Base-by-base conservation (phyloP, 2,888 invertebrate genomes). In the Globia sparganii region DNA sequence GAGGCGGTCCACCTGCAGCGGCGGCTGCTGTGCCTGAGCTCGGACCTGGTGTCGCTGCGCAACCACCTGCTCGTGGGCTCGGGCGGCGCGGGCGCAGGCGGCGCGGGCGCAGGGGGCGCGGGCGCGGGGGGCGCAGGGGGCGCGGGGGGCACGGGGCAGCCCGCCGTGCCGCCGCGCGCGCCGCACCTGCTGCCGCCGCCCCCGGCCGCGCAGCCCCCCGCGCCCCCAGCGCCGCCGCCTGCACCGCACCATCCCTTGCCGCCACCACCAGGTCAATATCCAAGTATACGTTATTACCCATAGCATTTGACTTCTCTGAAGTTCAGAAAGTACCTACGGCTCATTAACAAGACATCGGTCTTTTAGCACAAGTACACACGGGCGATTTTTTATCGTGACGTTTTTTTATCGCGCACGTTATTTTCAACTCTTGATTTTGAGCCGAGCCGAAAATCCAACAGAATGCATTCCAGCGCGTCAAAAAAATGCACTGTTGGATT, bases 1-100 rank as follows among this genome's bases (percentile, higher is more conserved):
- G 99, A 99, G 97, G 99, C 99, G 89, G 99, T 99, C 91, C 99
- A 99, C 94, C 97, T 99, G 92, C 99, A 99, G 97, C 99, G 99
- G 95, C 98, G 99, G 89, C 97, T 99, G 92, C 98, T 98, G 93
- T 99, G 98, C 95, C 97, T 99, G 88, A 98, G 98, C 97, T 98
- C 99, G 88, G 99, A 99, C 97, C 97, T 99, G 97, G 98, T 99
- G 93, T 99, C 99, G 89, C 97, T 99, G 93, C 97, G 99, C 90
- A 99, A 99, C 97, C 98, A 98, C 88, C 97, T 99, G 92, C 98
- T 99, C 97, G 98, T 98, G 91, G 98, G 94, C 80, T 93, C 91
- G 80, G 92, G 89, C 56, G 91, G 87, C 15, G 90, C 86, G 49
- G 87, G 89, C 37, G 88, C 74, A 53, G 88, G 80, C 25, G 86